Evolutionary conservation across 2,888 invertebrate genomes (phyloP).

Genomic region (Rhyacophila evoluta): DNA sequence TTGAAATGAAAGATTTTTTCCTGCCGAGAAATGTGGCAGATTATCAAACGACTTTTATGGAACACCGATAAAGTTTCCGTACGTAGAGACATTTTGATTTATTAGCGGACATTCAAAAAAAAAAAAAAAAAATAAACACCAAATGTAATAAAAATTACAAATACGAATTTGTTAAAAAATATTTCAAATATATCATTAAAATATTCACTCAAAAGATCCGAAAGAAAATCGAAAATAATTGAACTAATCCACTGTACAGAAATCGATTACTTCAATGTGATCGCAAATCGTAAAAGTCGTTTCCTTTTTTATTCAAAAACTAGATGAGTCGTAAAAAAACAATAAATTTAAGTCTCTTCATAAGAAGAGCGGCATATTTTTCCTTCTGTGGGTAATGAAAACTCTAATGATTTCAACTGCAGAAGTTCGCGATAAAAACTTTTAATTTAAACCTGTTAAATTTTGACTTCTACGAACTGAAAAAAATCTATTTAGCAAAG

Average conservation of each 20-base stretch:
- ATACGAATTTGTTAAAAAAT: not conserved
- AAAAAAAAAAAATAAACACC: no score
- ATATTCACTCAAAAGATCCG: not conserved
- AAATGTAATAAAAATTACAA: conserved; percentile 8
- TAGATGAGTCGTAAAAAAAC: conserved; percentile 47
- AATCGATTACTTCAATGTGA: conserved; percentile 18
- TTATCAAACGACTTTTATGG: conserved; percentile 54
- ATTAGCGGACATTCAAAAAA: conserved; percentile 47
- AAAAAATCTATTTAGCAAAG: not conserved
- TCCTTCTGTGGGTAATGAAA: conserved; percentile 47
- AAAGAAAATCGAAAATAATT: not conserved
- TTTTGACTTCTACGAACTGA: not conserved
- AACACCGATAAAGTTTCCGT: conserved; percentile 51
- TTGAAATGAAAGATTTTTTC: conserved; percentile 54
- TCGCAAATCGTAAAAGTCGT: not conserved
- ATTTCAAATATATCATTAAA: not conserved
- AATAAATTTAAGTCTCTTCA: conserved; percentile 46
- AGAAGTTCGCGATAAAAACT: conserved; percentile 43
- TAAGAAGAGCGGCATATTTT: conserved; percentile 46
- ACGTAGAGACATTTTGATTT: conserved; percentile 51
- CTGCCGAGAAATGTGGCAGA: conserved; percentile 51
- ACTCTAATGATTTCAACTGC: conserved; percentile 44
- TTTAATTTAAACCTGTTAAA: not conserved
- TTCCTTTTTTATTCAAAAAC: conserved; percentile 1
- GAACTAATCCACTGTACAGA: not conserved